Evolutionary conservation across 2,113 vertebrate genomes (phyloP), one percentile per base, ranked within the genome.

Genomic region (Corythornis cristatus): DNA sequence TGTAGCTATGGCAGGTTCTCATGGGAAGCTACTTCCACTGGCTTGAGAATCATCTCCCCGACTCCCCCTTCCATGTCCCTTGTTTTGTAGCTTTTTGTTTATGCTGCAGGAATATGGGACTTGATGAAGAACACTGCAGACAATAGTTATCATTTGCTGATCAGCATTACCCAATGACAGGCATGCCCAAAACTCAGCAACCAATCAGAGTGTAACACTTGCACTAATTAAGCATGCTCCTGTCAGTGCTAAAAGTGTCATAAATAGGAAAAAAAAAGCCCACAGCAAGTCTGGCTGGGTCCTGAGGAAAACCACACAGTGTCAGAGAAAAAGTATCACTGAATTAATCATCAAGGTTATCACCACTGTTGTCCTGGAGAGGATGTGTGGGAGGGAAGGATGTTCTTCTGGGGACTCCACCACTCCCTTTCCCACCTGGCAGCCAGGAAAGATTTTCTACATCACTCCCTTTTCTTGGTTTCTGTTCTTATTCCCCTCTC

Each of bases 211-310:
- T 33, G 15, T n/a, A 88, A 51, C 5, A 5, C 16, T 76, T 56
- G 8, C 29, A 70, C 15, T 77, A 43, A 33, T 33, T 70, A 83
- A 65, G 5, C 17, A 45, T 48, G 17, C 4, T 83, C 17, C 51
- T 11, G 66, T 58, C 45, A 73, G 11, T 56, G 31, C 12, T 83
- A 80, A 73, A 65, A 86, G 3, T 12, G 68, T 51, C n/a, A 48
- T 29, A 29, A 67, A 54, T 4, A 56, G 8, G 18, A n/a, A 57
- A 72, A 57, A 62, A 22, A 75, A 19, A 3, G 35, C 9, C 37
- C 37, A 3, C 3, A 33, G 3, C 0, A 4, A 40, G 5, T 26
- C 66, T 54, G 29, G 3, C 18, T 31, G 58, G 29, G 7, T 66
- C 15, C 31, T 29, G 10, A 74, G 31, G 20, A 66, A 78, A 89